Conservation (phyloP, 2,113 vertebrate genomes). For the Macquaria australasica region DNA sequence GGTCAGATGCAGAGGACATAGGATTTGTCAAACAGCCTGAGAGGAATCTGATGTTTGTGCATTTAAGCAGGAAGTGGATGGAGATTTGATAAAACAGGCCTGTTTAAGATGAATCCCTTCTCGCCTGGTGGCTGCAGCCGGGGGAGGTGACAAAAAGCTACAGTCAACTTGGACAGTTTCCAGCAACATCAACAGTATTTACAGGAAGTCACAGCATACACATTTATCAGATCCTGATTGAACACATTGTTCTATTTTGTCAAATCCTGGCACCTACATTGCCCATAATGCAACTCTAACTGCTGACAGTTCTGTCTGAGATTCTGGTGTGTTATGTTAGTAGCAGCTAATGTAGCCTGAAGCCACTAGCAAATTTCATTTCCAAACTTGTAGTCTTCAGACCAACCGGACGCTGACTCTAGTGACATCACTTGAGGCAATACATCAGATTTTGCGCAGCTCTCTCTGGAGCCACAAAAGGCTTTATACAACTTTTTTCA, state of each 20-base stretch:
- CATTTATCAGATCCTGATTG: conserved; percentile 4
- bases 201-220: conserved; percentile 10
- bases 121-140: conserved; percentile 4
- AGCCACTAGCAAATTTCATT: neutral
- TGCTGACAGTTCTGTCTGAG: neutral
- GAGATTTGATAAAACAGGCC: conserved; percentile 17
- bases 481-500: neutral
- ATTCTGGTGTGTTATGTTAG: neutral
- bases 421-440: neutral
- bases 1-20: neutral
- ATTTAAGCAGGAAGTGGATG: conserved; percentile 19
- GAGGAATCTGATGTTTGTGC: neutral
- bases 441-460: neutral
- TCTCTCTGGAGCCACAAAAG: neutral
- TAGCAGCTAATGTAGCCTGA: neutral
- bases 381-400: neutral
- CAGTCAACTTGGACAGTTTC: conserved; percentile 14
- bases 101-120: conserved; percentile 34
- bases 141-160: conserved; percentile 33
- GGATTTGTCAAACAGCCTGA: neutral
- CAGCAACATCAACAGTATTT: conserved; percentile 5
- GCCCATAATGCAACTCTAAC: neutral
- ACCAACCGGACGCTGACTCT: too few species aligned
- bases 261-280: too few species aligned
- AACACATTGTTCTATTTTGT: too few species aligned